These are phyloP conservation scores for Cichladusa arquata DNA, from an alignment of 2,113 vertebrate genomes.

Conservation along the genomic window DNA sequence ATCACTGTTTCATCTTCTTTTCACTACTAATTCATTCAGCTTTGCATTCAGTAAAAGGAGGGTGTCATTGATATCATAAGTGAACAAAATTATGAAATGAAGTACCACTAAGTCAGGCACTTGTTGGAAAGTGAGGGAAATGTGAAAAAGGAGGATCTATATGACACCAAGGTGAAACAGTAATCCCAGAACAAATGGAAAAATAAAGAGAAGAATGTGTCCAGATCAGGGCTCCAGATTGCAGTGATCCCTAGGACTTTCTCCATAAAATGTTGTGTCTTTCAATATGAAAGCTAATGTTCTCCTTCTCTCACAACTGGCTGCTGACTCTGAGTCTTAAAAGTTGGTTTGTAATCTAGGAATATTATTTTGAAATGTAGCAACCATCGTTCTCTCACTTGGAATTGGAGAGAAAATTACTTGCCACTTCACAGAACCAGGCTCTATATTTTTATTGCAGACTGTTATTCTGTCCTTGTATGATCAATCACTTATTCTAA, in stretches of 20 bases:
- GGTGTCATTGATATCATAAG: not conserved
- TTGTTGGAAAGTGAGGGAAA: not conserved
- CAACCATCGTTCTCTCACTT: not conserved
- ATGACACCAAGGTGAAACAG: not conserved
- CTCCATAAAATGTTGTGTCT: not conserved
- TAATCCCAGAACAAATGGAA: not conserved
- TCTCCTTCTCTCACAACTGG: not conserved
- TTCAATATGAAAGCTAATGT: not conserved
- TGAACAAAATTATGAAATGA: not conserved
- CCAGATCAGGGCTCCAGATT: not conserved
- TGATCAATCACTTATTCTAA: not conserved
- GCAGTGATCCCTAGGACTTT: not conserved
- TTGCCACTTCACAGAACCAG: not conserved
- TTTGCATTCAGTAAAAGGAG: not conserved
- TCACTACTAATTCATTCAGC: not conserved
- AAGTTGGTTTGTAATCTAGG: not conserved
- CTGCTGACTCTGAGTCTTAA: not conserved
- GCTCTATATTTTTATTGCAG: not conserved
- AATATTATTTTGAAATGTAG: not conserved
- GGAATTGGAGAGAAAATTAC: not conserved
- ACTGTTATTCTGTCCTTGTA: not conserved
- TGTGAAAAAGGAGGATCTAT: not conserved
- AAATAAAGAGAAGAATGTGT: not conserved
- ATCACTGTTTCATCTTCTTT: not conserved
- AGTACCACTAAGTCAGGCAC: not conserved